Evolutionary conservation across 2,797 vertebrate species (phyloP), one percentile per base, ranked within the genome.

Genomic region (Rhabdomys pumilio): DNA sequence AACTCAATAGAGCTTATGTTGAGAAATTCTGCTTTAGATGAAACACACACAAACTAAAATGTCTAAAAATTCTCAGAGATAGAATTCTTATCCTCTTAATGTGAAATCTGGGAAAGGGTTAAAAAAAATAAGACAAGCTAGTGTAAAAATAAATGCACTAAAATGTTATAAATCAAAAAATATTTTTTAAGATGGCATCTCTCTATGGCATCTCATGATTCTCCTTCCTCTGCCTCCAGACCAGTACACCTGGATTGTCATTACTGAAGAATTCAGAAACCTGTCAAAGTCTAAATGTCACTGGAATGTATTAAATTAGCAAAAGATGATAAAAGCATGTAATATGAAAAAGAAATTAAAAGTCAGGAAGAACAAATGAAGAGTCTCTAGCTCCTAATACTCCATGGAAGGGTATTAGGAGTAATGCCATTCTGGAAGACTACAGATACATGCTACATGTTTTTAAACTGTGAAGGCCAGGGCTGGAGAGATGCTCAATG

Each of bases 141-240:
- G 20, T 92, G 2, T 67, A 38, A 47, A 22, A 93, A 73, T 3
- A 91, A 96, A 92, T 90, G 81, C 65, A 92, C 67, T 65, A 96
- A 72, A 89, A 85, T 61, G 15, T 38, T 41, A n/a, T 8, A 82
- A 82, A 59, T 55, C 55, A 24, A 57, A 47, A 17, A 17, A 31
- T 19, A 1, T 34, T n/a, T 47, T 85, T 85, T 50, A 31, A 85
- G 44, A 67, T n/a, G 22, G 19, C 13, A 20, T 50, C 44, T 69
- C 44, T 31, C 12, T 38, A 14, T 50, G 50, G 50, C 50, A 50
- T 50, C 44, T 85, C 41, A n/a, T 34, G 17, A 50, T 69, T 50
- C 63, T 65, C 17, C 29, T 31, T 44, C 24, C 38, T 69, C 44
- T 17, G 59, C 59, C 6, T 84, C 15, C 24, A 63, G 4, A 63